Base-by-base conservation (phyloP, 2,113 vertebrate species). In the Colossoma macropomum region DNA sequence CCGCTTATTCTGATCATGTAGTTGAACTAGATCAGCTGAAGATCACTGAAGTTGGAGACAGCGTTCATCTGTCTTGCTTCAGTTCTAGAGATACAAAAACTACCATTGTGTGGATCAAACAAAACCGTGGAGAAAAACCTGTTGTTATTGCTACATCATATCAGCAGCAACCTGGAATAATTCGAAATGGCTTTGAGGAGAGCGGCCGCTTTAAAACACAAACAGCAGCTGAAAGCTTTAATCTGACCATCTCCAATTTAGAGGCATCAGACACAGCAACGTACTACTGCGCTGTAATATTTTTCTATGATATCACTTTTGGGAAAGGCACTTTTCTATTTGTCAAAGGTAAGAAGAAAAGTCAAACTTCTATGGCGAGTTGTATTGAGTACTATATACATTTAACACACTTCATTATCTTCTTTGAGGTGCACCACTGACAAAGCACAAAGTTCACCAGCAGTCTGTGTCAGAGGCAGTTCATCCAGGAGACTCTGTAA, bases 181-280 rank as follows among this genome's bases (percentile, higher is more conserved):
- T 71, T n/a, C 21, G 45, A 25, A 71, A 69, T 38, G 68, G 3
- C 68, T 45, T 71, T 71, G 38, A 25, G 0, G 45, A n/a, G 23
- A 71, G 13, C 41, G 66, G 32, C 19, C 66, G 66, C 32, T 69
- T 69, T 10, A 27, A n/a, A 15, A 45, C 30, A 71, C 30, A 48
- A 0, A 17, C 9, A 25, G 25, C 17, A 56, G 9, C 28, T 9
- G 60, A 21, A 7, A 21, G 1, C 17, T 77, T 84, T 27, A 21
- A 54, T 65, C 50, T 84, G 23, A 73, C 10, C 23, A 79, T 79
- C 32, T 50, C 70, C 11, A 25, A 79, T 1, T 4, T 41, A 16
- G 54, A 63, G 56, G 28, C 59, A 34, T 62, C 38, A 21, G 75
- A 84, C 34, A 21, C 75, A 34, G 82, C 74, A 34, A 79, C 48